These are phyloP conservation scores for Panurus biarmicus DNA, from an alignment of 2,113 vertebrate genomes.

Conservation along the genomic window DNA sequence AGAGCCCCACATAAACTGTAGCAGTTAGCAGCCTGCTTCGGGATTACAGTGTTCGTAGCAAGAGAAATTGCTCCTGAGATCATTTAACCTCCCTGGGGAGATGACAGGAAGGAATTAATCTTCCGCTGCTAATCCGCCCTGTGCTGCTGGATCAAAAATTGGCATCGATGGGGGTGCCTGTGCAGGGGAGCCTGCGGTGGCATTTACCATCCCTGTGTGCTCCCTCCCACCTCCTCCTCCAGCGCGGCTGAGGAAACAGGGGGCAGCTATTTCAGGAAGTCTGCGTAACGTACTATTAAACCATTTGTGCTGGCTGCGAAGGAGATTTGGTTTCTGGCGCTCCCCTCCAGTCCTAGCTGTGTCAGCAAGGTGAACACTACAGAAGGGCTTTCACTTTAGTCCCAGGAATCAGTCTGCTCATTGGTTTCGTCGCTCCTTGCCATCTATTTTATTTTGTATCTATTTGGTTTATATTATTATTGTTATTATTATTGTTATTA, in stretches of 20 bases:
- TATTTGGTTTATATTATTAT: background rate
- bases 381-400: background rate
- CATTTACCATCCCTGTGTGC: background rate
- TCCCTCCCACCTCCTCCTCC: background rate
- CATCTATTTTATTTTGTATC: background rate
- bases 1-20: conserved; percentile 4
- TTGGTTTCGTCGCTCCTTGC: background rate
- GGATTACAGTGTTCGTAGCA: conserved; percentile 57
- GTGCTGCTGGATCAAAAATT: conserved; percentile 59
- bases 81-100: conserved; percentile 69
- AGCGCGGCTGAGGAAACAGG: background rate
- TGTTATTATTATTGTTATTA: background rate
- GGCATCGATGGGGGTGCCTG: conserved; percentile 39
- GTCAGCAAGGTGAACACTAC: background rate
- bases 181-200: conserved; percentile 24
- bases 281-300: background rate
- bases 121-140: conserved; percentile 71
- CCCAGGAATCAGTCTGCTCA: background rate
- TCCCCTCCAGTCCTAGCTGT: background rate
- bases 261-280: conserved; percentile 40
- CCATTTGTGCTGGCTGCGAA: background rate
- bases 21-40: conserved; percentile 39
- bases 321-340: background rate
- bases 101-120: conserved; percentile 75
- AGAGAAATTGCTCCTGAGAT: conserved; percentile 69